These are phyloP conservation scores for Peromyscus eremicus DNA, from an alignment of 2,797 vertebrate species.

Conservation along the genomic window DNA sequence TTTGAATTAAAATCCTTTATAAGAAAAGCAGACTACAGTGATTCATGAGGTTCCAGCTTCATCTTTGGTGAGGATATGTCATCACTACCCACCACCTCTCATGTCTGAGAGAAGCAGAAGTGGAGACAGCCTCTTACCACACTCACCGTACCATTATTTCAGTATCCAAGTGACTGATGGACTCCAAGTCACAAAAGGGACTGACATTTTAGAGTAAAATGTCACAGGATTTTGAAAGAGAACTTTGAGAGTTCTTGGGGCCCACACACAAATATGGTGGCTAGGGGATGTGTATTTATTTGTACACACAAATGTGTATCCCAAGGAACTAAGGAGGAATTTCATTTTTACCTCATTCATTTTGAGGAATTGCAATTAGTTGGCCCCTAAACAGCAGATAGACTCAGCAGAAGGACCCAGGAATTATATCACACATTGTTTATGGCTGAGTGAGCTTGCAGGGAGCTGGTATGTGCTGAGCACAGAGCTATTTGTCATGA, in stretches of 20 bases:
- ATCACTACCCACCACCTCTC: neutral
- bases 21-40: constrained; percentile 20
- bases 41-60: neutral
- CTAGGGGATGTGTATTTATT: neutral
- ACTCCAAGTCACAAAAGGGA: neutral
- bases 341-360: constrained; percentile 59
- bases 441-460: constrained; percentile 74
- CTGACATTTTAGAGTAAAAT: constrained; percentile 50
- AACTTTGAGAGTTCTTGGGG: neutral
- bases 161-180: neutral
- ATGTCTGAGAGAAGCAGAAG: neutral
- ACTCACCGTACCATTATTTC: neutral
- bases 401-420: constrained; percentile 73
- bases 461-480: constrained; percentile 70
- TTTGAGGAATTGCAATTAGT: constrained; percentile 68
- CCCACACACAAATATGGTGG: neutral
- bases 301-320: neutral
- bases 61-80: constrained; percentile 32
- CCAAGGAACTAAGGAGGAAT: constrained; percentile 11
- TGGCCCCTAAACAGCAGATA: constrained; percentile 67
- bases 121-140: neutral
- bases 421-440: constrained; percentile 76
- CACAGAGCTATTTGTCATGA: constrained; percentile 82
- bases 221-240: constrained; percentile 24
- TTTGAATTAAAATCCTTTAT: constrained; percentile 49